Evolutionary conservation across 2,888 invertebrate species (phyloP), one percentile per base, ranked within the genome.

Genomic region (Brenthis daphne): DNA sequence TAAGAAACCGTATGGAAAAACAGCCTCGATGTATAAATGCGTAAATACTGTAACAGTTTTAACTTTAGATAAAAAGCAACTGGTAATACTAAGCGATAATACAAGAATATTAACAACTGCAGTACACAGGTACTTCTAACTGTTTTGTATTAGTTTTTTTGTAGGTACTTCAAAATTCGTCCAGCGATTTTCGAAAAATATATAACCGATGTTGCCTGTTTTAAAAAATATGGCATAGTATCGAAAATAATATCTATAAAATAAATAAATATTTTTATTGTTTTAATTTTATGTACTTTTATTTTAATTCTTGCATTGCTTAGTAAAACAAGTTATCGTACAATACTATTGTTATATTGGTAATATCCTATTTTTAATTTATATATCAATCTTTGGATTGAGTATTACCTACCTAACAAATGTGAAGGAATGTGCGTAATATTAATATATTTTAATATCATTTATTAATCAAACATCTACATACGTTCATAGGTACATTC

Each of bases 11-110:
- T 73, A 76, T 79, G 80, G 79, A 76, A 80, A 77, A 77, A 85
- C 85, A 90, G 86, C 89, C 86, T 89, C 88, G 77, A 84, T 85
- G 79, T 77, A 82, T 89, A 91, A 90, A 91, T 91, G 92, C 91
- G 80, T 84, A 84, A 92, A 92, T 92, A 92, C 92, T 92, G 91
- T 75, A 77, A 74, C 73, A 74, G 72, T 71, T 65, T 48, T 74
- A 73, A 67, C 50, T 65, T 70, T 65, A 72, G 67, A 71, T 60
- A 68, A 63, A 64, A 53, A 66, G 63, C 55, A 64, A 64, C 70
- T 61, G 61, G 48, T 71, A 51, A 29, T 37, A 65, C 64, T 67
- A 67, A 73, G 64, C 68, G 57, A 65, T 68, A 48, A 24, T 64
- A 14, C 51, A 58, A 63, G 65, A 63, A 57, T 68, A 60, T 64